phyloP scores from a whole-genome alignment of 2,888 invertebrate genomes.

The Eupithecia tripunctaria region DNA sequence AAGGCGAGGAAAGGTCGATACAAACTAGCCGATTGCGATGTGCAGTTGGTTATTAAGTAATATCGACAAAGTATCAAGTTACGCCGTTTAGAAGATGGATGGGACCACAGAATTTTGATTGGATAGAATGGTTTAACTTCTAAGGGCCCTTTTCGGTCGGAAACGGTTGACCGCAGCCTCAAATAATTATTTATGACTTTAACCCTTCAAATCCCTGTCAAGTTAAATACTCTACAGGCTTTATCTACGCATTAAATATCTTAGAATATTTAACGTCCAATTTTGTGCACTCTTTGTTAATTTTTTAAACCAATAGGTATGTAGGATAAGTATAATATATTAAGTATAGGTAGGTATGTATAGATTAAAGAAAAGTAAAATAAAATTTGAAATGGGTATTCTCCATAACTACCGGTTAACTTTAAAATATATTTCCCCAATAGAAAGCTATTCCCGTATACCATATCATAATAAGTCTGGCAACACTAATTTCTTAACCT shows the following conservation, averaged over 20 bases:
- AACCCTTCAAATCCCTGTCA: neutral
- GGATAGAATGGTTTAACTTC: conserved; percentile 11
- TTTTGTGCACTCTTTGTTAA: neutral
- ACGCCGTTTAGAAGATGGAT: conserved; percentile 11
- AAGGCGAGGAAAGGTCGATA: conserved; percentile 9
- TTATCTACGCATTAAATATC: neutral
- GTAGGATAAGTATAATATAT: too few species aligned
- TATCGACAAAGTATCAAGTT: conserved; percentile 24
- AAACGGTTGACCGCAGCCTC: conserved; percentile 11
- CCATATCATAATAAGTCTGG: neutral
- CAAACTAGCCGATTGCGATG: conserved; percentile 20
- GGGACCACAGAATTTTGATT: conserved; percentile 7
- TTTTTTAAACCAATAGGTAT: neutral
- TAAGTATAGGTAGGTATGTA: too few species aligned
- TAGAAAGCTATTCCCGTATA: neutral
- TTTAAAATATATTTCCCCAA: neutral
- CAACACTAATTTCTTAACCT: neutral
- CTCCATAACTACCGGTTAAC: neutral
- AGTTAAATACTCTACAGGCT: neutral
- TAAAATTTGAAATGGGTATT: neutral
- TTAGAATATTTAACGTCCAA: neutral
- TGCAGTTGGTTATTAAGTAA: conserved; percentile 28
- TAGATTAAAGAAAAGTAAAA: neutral
- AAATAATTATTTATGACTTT: conserved; percentile 12
- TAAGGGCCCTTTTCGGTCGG: neutral